Percentiles rank a stretch among this genome's conserved stretches.
These are phyloP conservation scores for Acestrorhynchus altus DNA, from an alignment of 2,797 vertebrate species.

Conservation along the genomic window DNA sequence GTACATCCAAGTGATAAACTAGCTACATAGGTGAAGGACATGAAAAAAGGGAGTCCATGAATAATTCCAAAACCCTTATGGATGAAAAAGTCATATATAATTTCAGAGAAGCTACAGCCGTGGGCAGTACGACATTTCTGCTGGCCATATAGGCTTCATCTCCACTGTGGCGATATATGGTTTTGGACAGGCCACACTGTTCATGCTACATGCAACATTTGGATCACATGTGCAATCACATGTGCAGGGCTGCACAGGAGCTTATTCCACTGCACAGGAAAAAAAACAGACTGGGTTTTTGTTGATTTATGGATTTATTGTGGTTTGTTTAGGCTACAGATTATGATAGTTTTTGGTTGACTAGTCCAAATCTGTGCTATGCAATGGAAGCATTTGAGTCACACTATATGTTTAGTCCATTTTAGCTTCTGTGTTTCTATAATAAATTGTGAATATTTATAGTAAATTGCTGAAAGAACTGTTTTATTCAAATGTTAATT, in stretches of 20 bases:
- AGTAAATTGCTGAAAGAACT: background rate
- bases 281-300: background rate
- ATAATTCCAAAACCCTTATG: constrained; percentile 49
- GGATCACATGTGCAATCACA: constrained; percentile 20
- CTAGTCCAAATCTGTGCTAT: background rate
- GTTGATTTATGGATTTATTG: background rate
- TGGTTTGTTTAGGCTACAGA: background rate
- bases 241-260: background rate
- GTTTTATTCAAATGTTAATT: background rate
- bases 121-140: constrained; percentile 44
- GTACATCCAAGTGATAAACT: constrained; percentile 25
- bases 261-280: background rate
- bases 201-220: constrained; percentile 11
- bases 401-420: background rate
- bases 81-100: constrained; percentile 52
- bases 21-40: constrained; percentile 44
- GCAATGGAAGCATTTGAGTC: background rate
- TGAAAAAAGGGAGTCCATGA: constrained; percentile 28
- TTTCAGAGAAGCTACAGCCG: constrained; percentile 51
- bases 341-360: background rate
- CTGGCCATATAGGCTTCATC: constrained; percentile 34
- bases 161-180: constrained; percentile 37
- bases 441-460: background rate
- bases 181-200: constrained; percentile 49
- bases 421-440: background rate